A percentile compares a stretch with the other conserved stretches of the same genome.
Conservation (phyloP, 2,113 vertebrate genomes). For the Ochotona princeps region DNA sequence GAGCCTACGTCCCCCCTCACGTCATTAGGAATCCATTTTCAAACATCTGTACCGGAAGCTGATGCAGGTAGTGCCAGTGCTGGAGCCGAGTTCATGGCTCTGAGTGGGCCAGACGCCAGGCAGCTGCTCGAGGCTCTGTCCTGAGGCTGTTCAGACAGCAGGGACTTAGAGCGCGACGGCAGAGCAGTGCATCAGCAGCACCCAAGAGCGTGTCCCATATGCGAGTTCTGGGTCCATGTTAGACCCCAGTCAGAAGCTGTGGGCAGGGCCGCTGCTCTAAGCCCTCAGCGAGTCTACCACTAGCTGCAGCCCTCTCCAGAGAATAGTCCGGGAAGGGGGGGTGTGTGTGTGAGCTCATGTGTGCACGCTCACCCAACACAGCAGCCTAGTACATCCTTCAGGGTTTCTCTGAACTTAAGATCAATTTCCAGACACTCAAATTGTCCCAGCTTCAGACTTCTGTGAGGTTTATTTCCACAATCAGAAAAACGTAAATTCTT, state of each 20-base stretch:
- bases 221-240: background rate
- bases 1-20: background rate
- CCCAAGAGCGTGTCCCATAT: background rate
- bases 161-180: background rate
- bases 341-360: background rate
- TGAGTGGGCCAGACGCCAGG: background rate
- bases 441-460: background rate
- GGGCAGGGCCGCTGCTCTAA: background rate
- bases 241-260: background rate
- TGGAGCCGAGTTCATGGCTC: background rate
- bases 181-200: background rate
- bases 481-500: conserved; percentile 32
- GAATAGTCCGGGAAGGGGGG: background rate
- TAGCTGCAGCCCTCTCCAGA: background rate
- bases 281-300: background rate
- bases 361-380: background rate
- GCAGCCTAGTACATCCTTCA: background rate
- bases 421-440: background rate
- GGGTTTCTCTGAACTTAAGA: conserved; percentile 37
- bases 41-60: background rate
- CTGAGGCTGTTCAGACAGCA: background rate
- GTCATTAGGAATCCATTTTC: conserved; percentile 20
- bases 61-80: background rate
- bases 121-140: background rate
- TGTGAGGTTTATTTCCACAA: background rate